phyloP scores from a whole-genome alignment of 2,797 vertebrate species.

The Chrysolophus pictus region DNA sequence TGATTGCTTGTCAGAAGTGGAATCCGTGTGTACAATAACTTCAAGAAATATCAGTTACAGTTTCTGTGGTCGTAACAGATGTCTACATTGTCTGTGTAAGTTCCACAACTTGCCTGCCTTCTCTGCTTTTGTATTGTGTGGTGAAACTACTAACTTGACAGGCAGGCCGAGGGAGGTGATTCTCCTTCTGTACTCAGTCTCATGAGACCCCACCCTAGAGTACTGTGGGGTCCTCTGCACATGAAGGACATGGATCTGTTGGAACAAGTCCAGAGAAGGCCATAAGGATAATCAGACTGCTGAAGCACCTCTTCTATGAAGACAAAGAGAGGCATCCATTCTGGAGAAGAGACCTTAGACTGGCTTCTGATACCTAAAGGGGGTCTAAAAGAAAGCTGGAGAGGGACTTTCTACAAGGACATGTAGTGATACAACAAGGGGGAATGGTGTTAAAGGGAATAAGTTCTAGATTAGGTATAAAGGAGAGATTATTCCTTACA shows the following conservation, averaged over 20 bases:
- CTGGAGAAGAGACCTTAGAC: neutral
- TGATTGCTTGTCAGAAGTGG: neutral
- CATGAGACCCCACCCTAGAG: neutral
- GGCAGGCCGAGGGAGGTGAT: neutral
- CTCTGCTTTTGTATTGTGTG: neutral
- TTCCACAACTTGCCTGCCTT: neutral
- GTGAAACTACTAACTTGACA: neutral
- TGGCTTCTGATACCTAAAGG: neutral
- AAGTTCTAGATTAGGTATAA: neutral
- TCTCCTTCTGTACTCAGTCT: neutral
- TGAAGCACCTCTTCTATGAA: neutral
- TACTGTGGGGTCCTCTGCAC: neutral
- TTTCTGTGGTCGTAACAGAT: neutral
- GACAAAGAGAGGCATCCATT: neutral
- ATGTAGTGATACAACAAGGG: neutral
- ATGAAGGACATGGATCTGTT: neutral
- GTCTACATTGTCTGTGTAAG: fast-evolving
- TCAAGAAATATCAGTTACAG: neutral
- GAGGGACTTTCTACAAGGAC: neutral
- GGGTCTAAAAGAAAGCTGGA: neutral
- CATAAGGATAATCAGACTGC: neutral
- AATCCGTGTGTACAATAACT: neutral
- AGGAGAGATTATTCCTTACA: neutral
- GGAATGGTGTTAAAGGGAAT: no score
- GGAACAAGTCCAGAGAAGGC: neutral